Evolutionary conservation across 1,140 invertebrate species (phyloP).

Genomic region (Trichonephila clavipes): DNA sequence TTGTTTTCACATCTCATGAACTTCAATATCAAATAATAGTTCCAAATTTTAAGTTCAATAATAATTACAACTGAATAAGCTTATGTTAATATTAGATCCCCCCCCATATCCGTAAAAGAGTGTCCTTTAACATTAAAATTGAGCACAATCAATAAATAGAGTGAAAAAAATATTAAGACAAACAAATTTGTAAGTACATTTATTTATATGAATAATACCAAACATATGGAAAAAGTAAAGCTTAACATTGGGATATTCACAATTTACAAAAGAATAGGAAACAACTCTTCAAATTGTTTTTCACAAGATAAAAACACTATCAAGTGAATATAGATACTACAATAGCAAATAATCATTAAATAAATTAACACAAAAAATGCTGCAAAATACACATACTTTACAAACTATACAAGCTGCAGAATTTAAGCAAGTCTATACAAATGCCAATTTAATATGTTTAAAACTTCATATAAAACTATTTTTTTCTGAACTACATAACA

Average conservation of each 20-base stretch:
- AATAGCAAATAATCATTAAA: slow-evolving; percentile 24
- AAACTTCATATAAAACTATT: no score
- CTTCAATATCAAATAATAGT: no score
- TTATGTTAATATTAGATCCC: no score
- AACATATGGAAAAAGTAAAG: slow-evolving; percentile 50
- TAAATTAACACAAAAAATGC: slow-evolving; percentile 67
- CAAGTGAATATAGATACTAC: slow-evolving; percentile 42
- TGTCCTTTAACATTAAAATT: no score
- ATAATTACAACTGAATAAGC: no score
- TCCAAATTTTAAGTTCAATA: no score
- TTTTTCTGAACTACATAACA: no score
- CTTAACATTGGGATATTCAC: slow-evolving; percentile 28
- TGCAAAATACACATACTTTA: slow-evolving; percentile 31
- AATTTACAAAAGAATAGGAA: slow-evolving; percentile 47
- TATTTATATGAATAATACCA: slow-evolving; percentile 57
- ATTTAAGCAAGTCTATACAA: background rate
- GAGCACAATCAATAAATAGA: background rate
- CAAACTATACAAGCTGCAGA: slow-evolving; percentile 35
- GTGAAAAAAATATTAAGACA: background rate
- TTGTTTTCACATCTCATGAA: no score
- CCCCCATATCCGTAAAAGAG: no score
- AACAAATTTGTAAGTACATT: slow-evolving; percentile 56
- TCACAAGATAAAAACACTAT: slow-evolving; percentile 17
- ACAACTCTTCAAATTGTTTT: slow-evolving; percentile 35
- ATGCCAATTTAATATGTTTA: no score